phyloP scores from a whole-genome alignment of 2,797 vertebrate genomes.

The Diceros bicornis region DNA sequence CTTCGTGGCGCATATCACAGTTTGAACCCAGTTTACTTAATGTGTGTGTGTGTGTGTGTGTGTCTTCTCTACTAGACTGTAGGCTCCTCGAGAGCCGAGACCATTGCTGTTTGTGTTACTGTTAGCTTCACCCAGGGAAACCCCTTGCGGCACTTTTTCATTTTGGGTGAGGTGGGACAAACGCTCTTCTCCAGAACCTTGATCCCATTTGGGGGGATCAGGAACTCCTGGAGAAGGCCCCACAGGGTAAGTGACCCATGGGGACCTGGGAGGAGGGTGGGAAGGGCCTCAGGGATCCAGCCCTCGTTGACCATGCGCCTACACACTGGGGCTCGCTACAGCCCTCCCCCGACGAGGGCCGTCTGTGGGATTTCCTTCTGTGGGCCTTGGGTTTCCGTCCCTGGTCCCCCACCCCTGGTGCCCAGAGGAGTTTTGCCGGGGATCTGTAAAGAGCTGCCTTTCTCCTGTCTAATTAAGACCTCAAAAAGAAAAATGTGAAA shows the following conservation, averaged over 20 bases:
- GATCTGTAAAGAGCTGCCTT: background rate
- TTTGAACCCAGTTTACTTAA: background rate
- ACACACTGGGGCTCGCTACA: background rate
- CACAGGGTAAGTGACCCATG: background rate
- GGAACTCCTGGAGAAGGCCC: background rate
- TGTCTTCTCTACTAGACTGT: background rate
- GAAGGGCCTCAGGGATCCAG: background rate
- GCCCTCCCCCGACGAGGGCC: background rate
- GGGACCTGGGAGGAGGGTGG: no score
- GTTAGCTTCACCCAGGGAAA: no score
- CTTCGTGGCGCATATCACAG: background rate
- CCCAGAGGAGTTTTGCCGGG: background rate
- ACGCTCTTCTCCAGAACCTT: background rate
- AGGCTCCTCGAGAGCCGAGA: background rate
- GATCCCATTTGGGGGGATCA: background rate
- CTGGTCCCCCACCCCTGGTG: accelerated
- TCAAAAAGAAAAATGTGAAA: background rate
- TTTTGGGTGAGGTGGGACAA: background rate
- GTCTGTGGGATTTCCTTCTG: background rate
- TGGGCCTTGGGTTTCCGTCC: background rate
- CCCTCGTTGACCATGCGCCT: background rate
- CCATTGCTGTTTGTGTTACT: background rate
- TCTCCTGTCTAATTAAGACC: background rate
- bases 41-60: background rate
- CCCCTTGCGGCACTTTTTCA: background rate